Conservation (phyloP, 2,888 invertebrate genomes). For the Halocaridina rubra region DNA sequence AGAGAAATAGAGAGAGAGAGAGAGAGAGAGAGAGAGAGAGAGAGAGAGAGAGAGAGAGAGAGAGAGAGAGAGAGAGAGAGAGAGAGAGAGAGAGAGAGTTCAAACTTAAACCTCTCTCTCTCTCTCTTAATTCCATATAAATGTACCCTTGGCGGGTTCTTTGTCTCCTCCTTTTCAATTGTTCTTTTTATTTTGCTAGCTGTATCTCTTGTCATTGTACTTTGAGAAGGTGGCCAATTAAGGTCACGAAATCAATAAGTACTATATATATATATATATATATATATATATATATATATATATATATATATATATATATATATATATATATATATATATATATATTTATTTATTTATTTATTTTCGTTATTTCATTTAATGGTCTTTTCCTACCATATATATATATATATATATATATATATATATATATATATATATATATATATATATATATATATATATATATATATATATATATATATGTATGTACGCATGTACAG, state of each 20-base stretch:
- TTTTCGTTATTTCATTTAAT: too few relatives aligned
- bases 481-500: background rate
- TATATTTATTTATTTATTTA: background rate
- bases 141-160: too few relatives aligned
- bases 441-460: conserved; percentile 16
- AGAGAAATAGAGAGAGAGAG: background rate
- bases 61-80: background rate
- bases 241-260: too few relatives aligned
- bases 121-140: too few relatives aligned
- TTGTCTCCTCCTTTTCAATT: too few relatives aligned
- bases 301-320: background rate
- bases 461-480: conserved; percentile 16
- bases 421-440: conserved; percentile 16
- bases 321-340: background rate
- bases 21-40: background rate
- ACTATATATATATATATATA: too few relatives aligned
- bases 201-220: too few relatives aligned
- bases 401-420: background rate
- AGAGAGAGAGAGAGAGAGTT: background rate
- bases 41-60: background rate
- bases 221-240: background rate
- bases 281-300: background rate
- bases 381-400: too few relatives aligned
- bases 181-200: too few relatives aligned
- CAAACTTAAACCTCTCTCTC: background rate